These are phyloP conservation scores for Crematogaster levior DNA, from an alignment of 2,888 invertebrate species.

Conservation along the genomic window DNA sequence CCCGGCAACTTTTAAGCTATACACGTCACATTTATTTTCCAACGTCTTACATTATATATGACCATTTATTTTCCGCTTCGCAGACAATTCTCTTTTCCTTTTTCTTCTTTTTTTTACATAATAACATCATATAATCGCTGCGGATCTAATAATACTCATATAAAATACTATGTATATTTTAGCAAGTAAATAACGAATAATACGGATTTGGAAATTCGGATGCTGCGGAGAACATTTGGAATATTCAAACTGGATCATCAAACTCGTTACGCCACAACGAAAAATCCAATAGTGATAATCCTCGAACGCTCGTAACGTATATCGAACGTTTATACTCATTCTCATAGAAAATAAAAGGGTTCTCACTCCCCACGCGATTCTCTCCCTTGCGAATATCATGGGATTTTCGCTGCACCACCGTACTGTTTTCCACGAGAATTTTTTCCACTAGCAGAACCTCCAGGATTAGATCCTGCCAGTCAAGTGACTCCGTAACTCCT, in stretches of 20 bases:
- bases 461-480: slow-evolving; percentile 51
- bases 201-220: neutral
- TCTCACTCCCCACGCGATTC: slow-evolving; percentile 6
- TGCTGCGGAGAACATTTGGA: neutral
- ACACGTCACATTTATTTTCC: neutral
- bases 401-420: slow-evolving; percentile 1
- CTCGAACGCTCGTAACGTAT: slow-evolving; percentile 19
- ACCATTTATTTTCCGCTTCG: neutral
- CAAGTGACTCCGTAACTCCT: slow-evolving; percentile 58
- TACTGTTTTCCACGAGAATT: slow-evolving; percentile 34
- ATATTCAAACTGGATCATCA: slow-evolving; percentile 11
- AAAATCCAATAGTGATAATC: slow-evolving; percentile 31
- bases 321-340: slow-evolving; percentile 23
- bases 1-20: slow-evolving; percentile 10
- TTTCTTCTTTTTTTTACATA: neutral
- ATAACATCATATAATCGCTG: neutral
- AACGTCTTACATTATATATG: neutral
- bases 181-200: neutral
- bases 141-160: neutral
- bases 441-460: slow-evolving; percentile 38
- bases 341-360: slow-evolving; percentile 34
- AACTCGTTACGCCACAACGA: slow-evolving; percentile 21
- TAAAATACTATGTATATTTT: neutral
- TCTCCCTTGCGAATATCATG: slow-evolving; percentile 9
- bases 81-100: no score